Conservation (phyloP, 2,113 vertebrate genomes). For the Psilopsiagon aymara region DNA sequence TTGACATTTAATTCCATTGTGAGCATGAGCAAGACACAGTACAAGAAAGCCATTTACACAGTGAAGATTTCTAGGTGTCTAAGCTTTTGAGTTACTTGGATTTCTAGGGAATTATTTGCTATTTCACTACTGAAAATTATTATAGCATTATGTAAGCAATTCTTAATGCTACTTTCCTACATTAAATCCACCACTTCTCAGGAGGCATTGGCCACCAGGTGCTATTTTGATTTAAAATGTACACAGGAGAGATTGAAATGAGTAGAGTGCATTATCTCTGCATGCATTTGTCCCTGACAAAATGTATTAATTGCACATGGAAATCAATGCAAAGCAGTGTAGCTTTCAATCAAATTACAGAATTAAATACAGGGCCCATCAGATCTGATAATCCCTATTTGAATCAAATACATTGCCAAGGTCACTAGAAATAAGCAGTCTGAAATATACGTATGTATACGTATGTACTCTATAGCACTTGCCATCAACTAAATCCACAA, state of each 20-base stretch:
- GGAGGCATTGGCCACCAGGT: background rate
- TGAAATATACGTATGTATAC: background rate
- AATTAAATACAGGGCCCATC: slow-evolving; percentile 38
- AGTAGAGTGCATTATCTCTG: background rate
- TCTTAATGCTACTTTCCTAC: background rate
- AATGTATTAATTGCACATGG: slow-evolving; percentile 59
- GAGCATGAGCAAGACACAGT: background rate
- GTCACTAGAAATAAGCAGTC: slow-evolving; percentile 6
- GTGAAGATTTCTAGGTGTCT: background rate
- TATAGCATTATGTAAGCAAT: background rate
- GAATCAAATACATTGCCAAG: slow-evolving; percentile 31
- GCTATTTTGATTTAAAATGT: slow-evolving; percentile 32
- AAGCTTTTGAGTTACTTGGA: background rate
- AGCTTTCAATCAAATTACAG: background rate
- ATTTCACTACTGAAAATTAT: background rate
- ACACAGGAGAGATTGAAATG: slow-evolving; percentile 1
- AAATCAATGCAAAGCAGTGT: slow-evolving; percentile 53
- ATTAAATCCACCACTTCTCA: background rate
- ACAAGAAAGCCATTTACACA: background rate
- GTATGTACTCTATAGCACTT: background rate
- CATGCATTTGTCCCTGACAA: background rate
- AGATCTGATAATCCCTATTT: slow-evolving; percentile 38
- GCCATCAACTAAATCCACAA: background rate
- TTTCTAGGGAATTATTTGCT: background rate
- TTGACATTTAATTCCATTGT: background rate